These are phyloP conservation scores for Sturnira hondurensis DNA, from an alignment of 2,113 vertebrate genomes.

Conservation along the genomic window DNA sequence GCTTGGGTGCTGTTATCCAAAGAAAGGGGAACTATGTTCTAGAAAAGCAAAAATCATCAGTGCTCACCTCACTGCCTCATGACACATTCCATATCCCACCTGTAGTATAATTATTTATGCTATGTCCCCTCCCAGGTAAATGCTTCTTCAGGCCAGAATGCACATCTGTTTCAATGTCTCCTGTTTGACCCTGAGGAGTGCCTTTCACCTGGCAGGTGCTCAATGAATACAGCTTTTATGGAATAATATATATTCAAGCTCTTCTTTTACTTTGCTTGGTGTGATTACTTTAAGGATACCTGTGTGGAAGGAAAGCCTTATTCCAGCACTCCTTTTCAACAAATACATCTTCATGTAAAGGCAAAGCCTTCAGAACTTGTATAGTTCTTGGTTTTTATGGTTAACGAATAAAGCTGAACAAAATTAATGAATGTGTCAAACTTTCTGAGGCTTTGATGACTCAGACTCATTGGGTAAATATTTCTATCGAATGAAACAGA, in stretches of 20 bases:
- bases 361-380: neutral
- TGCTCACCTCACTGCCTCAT: neutral
- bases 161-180: neutral
- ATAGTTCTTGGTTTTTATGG: conserved; percentile 43
- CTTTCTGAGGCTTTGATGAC: conserved; percentile 66
- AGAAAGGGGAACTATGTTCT: neutral
- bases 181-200: neutral
- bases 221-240: neutral
- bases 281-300: conserved; percentile 12
- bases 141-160: neutral
- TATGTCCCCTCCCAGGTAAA: neutral
- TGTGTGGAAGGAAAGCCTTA: neutral
- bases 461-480: conserved; percentile 63
- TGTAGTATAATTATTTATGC: neutral
- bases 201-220: neutral
- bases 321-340: conserved; percentile 1
- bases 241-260: neutral
- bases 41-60: neutral
- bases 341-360: conserved; percentile 46
- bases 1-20: neutral
- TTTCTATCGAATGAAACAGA: conserved; percentile 61
- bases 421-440: conserved; percentile 74
- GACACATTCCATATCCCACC: rapidly evolving
- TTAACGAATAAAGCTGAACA: conserved; percentile 70
- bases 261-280: neutral